Conservation (phyloP, 2,797 vertebrate genomes). For the Gallinago stenura region DNA sequence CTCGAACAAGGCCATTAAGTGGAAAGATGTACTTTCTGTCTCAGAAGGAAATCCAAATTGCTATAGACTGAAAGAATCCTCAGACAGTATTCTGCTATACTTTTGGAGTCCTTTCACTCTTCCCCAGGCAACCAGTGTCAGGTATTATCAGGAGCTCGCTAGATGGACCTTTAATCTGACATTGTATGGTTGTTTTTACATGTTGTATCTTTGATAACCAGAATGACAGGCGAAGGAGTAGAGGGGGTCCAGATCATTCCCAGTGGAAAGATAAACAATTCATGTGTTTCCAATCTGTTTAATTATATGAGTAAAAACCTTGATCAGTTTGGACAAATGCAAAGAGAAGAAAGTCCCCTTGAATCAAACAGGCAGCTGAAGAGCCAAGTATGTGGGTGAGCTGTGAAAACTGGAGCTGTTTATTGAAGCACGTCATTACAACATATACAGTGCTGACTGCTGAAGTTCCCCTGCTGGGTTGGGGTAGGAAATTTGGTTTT, state of each 20-base stretch:
- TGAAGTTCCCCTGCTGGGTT: not conserved
- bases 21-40: not conserved
- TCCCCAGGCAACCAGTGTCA: not conserved
- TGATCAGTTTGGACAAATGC: not conserved
- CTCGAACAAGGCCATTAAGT: not conserved
- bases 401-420: not conserved
- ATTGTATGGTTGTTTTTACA: fast-evolving
- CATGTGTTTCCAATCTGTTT: fast-evolving
- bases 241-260: not conserved
- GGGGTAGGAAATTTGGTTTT: slow-evolving; percentile 19
- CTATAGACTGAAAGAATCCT: not conserved
- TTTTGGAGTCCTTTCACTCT: not conserved
- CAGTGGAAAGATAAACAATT: not conserved
- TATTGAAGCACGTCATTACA: not conserved
- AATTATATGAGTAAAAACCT: not conserved
- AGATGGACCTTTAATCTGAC: not conserved
- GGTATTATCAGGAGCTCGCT: not conserved
- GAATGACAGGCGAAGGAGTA: not conserved
- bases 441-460: not conserved
- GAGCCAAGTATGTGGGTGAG: not conserved
- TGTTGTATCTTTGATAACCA: not conserved
- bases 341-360: not conserved
- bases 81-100: not conserved
- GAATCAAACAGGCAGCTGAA: not conserved
- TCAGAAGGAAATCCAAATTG: not conserved